phyloP scores from a whole-genome alignment of 23 tunicate species.

The Botrylloides violaceus region DNA sequence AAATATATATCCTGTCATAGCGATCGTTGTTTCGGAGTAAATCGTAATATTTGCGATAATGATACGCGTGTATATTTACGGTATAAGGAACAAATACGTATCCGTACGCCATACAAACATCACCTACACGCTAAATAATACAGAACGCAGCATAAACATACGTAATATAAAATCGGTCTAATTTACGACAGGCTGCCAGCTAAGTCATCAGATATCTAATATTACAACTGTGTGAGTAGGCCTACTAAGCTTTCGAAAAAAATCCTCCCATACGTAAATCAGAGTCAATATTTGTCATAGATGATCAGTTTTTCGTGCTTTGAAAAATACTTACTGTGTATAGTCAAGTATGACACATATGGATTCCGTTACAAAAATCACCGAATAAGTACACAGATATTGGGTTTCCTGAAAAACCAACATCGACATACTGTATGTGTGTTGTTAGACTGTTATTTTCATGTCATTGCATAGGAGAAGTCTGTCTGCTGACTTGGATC shows the following conservation, averaged over 20 bases:
- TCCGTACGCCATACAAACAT: neutral
- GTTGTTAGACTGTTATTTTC: neutral
- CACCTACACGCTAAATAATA: neutral
- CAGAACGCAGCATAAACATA: neutral
- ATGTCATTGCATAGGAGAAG: neutral
- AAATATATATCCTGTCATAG: neutral
- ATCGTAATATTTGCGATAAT: neutral
- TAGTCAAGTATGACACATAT: neutral
- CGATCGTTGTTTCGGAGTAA: neutral
- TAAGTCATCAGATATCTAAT: too few species aligned
- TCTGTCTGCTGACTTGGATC: too few species aligned
- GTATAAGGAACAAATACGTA: too few species aligned
- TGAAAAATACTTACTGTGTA: neutral
- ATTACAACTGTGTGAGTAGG: too few species aligned
- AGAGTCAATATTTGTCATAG: neutral
- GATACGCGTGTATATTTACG: neutral
- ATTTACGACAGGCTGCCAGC: too few species aligned
- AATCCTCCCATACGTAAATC: neutral
- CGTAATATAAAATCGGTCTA: too few species aligned
- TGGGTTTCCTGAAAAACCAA: neutral
- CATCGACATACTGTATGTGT: constrained; percentile 1
- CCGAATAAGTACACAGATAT: neutral
- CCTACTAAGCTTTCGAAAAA: too few species aligned
- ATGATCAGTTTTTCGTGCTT: neutral
- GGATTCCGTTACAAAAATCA: neutral